These are phyloP conservation scores for Spinibarbus caldwelli DNA, from an alignment of 2,797 vertebrate genomes.

Conservation along the genomic window DNA sequence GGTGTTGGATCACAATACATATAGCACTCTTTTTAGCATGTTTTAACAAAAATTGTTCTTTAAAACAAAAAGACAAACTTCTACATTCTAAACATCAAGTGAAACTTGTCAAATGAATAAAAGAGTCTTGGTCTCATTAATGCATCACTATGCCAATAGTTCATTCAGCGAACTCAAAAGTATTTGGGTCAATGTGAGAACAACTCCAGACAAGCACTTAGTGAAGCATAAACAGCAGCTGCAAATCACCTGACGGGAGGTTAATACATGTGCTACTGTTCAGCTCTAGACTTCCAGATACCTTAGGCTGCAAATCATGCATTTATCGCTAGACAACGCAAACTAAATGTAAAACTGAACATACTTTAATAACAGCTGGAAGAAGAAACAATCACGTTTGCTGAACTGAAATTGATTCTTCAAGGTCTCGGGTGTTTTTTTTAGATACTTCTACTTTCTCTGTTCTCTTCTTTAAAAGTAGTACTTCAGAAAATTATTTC, in stretches of 20 bases:
- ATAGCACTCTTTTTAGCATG: not conserved
- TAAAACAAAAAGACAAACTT: not conserved
- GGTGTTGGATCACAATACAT: constrained; percentile 6
- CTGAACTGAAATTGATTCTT: constrained; percentile 18
- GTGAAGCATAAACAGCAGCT: constrained; percentile 8
- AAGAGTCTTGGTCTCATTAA: not conserved
- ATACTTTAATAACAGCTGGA: not conserved
- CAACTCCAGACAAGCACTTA: constrained; percentile 22
- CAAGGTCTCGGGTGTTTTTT: not conserved
- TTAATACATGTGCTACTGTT: constrained; percentile 8
- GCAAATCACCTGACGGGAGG: not conserved
- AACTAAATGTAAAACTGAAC: not conserved
- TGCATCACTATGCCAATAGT: not conserved
- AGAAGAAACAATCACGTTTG: not conserved
- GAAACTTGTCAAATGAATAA: not conserved
- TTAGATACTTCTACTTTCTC: constrained; percentile 17
- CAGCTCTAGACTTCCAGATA: not conserved
- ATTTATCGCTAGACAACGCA: no score
- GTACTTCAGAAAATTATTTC: not conserved
- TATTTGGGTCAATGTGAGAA: constrained; percentile 34
- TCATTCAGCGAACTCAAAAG: constrained; percentile 34
- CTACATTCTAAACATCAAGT: not conserved
- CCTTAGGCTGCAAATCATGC: not conserved
- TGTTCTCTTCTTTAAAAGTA: constrained; percentile 22
- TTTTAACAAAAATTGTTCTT: not conserved